Base-by-base conservation (phyloP, 1,140 invertebrate species). In the Hirudo medicinalis region DNA sequence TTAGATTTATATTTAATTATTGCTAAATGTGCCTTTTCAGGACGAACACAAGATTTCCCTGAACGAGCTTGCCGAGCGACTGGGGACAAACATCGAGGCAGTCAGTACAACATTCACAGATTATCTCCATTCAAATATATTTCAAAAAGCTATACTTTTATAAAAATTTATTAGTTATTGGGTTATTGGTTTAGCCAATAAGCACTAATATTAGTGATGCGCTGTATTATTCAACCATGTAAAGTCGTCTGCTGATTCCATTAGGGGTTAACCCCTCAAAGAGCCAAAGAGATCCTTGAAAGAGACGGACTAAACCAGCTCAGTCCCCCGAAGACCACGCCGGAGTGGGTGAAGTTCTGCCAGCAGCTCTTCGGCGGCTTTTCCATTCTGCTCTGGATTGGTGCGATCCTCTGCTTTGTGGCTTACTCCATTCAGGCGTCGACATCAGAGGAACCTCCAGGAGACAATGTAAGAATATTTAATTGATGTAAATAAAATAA, bases 341-440 rank as follows among this genome's bases (percentile, higher is more conserved):
- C 94, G 73, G 91, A 95, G 87, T 97, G 94, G 93, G 88, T 97
- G 60, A 97, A 96, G 83, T 97, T 97, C 86, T 92, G 91, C 84
- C 96, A 96, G 86, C 94, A 95, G 84, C 85, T 97, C 69, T 96
- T 97, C 84, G 94, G 94, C 77, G 94, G 95, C 78, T 97, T 98
- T 82, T 91, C 94, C 76, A 86, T 97, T 79, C 84, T 98, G 77
- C 85, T 98, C 75, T 98, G 95, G 95, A 91, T 95, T 83, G 94
- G 94, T 81, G 90, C 93, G 79, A 89, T 96, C 80, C 87, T 97
- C 69, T 97, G 94, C 86, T 97, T 95, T 83, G 89, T 96, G 82
- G 94, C 94, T 77, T 97, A 97, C 81, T 89, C 88, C 80, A 96
- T 97, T 82, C 90, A 92, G 85, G 90, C 89, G 75, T 80, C 80